Evolutionary conservation across 2,113 vertebrate genomes (phyloP).

Genomic region (Protobothrops flavoviridis): DNA sequence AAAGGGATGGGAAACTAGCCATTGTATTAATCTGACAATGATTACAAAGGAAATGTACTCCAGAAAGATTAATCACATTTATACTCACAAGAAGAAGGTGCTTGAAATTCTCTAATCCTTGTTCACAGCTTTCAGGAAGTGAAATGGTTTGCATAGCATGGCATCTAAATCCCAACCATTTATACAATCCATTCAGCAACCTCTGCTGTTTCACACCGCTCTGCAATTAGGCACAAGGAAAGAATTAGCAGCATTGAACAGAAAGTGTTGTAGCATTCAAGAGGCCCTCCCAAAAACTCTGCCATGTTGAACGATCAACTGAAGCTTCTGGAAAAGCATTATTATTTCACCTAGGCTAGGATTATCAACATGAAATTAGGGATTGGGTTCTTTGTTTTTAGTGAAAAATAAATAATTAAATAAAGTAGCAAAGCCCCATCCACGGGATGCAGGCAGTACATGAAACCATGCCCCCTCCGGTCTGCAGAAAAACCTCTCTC

Average conservation of each 20-base stretch:
- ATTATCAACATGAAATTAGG: not conserved
- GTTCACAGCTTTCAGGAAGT: not conserved
- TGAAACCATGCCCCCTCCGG: no score
- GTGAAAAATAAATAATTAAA: not conserved
- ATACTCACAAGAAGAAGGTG: constrained; percentile 6
- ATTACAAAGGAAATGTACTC: constrained; percentile 13
- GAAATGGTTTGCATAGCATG: not conserved
- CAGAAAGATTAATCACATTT: constrained; percentile 1
- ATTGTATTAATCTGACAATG: constrained; percentile 13
- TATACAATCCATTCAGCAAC: not conserved
- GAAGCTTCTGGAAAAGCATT: not conserved
- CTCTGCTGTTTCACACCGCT: not conserved
- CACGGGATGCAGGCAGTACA: no score
- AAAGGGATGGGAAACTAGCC: not conserved
- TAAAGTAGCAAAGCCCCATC: no score
- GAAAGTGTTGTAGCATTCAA: constrained; percentile 10
- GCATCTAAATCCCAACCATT: not conserved
- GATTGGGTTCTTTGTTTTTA: not conserved
- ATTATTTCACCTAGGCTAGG: not conserved
- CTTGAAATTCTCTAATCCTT: constrained; percentile 6
- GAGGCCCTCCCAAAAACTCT: not conserved
- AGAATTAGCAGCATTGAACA: constrained; percentile 1
- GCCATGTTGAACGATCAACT: not conserved
- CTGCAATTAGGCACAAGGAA: constrained; percentile 8
- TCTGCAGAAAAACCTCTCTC: no score